phyloP scores from a whole-genome alignment of 1,140 invertebrate species.

The Lineus longissimus region DNA sequence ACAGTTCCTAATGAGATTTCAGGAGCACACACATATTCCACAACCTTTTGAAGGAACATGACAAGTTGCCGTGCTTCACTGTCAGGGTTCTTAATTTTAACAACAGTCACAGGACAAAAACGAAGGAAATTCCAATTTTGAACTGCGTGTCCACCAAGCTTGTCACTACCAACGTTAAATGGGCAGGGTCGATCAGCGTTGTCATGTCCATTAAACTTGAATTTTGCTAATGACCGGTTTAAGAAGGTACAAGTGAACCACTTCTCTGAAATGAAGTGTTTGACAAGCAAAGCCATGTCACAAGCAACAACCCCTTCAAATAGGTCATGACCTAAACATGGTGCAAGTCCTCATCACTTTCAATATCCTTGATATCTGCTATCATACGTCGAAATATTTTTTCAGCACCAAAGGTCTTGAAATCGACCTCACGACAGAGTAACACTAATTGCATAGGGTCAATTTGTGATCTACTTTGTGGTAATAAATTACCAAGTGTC shows the following conservation, averaged over 20 bases:
- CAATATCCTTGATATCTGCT: neutral
- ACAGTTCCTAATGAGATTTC: neutral
- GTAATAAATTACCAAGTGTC: neutral
- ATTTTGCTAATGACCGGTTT: neutral
- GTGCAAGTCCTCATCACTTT: slow-evolving; percentile 3
- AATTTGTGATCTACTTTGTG: slow-evolving; percentile 6
- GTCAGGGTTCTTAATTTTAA: neutral
- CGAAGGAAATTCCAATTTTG: slow-evolving; percentile 9
- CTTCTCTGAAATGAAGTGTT: slow-evolving; percentile 2
- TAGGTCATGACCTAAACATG: slow-evolving; percentile 8
- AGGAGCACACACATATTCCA: neutral
- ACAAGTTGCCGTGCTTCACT: neutral
- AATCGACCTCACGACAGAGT: neutral
- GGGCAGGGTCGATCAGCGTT: neutral
- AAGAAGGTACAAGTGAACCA: neutral
- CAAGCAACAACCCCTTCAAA: neutral
- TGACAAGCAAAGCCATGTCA: slow-evolving; percentile 1
- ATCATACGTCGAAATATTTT: neutral
- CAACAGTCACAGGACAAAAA: neutral
- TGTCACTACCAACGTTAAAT: neutral
- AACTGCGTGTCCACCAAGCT: slow-evolving; percentile 3
- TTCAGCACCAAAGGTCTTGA: neutral
- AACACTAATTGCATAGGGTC: neutral
- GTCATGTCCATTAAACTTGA: neutral
- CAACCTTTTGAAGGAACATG: neutral